These are phyloP conservation scores for Promerops cafer DNA, from an alignment of 2,113 vertebrate species.

Conservation along the genomic window DNA sequence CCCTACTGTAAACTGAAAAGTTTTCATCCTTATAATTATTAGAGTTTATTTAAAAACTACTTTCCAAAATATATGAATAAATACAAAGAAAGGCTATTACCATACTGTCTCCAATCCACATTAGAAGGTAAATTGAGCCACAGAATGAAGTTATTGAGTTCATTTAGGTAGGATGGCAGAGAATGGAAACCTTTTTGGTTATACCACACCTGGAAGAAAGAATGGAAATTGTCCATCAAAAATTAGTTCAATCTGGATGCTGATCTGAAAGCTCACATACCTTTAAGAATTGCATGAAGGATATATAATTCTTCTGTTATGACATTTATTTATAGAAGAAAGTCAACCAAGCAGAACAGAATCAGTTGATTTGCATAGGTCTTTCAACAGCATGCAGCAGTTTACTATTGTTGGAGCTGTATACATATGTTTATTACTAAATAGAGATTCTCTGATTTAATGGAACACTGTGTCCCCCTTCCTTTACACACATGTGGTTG, in stretches of 20 bases:
- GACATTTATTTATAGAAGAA: background rate
- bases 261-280: background rate
- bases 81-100: conserved; percentile 24
- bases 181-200: conserved; percentile 73
- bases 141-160: conserved; percentile 73
- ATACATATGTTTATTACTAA: background rate
- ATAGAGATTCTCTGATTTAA: background rate
- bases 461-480: background rate
- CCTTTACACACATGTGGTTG: background rate
- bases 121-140: conserved; percentile 63
- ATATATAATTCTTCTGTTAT: background rate
- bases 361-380: background rate
- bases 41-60: background rate
- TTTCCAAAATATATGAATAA: background rate
- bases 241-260: background rate
- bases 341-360: background rate
- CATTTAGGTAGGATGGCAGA: conserved; percentile 70
- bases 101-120: conserved; percentile 63
- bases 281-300: background rate
- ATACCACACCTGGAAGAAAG: conserved; percentile 72
- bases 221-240: background rate
- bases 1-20: background rate
- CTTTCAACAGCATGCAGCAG: background rate
- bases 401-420: background rate
- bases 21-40: background rate